Base-by-base conservation (phyloP, 2,888 invertebrate genomes). In the Agonopterix heracliana region DNA sequence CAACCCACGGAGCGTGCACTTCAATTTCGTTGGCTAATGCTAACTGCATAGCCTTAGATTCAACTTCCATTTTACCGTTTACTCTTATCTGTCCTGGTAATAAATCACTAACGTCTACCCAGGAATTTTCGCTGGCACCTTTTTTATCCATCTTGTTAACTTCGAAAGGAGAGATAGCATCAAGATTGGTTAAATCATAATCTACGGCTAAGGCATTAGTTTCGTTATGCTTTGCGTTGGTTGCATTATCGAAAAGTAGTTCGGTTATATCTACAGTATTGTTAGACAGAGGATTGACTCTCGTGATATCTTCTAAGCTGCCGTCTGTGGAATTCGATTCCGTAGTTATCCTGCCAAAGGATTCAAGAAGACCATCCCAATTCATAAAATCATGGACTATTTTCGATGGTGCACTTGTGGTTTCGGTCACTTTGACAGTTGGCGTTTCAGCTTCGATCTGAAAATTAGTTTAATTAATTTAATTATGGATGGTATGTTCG, bases 1-100 rank as follows among this genome's bases (percentile, higher is more conserved):
- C 93, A 1, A 93, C 90, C 95, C 95, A 95, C 0, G 93, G 92
- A 0, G 93, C 91, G 53, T 94, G 93, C 41, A 93, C 86, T 74
- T 94, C 94, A 55, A 94, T 91, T 66, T 94, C 94, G 36, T 93
- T 93, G 0, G 94, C 94, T 60, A 93, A 81, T 3, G 94, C 93
- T 60, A 94, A 76, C 64, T 94, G 92, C 60, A 94, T 88, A 0
- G 94, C 94, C 76, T 81, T 82, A 1, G 82, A 71, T 64, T 77
- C 79, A 1, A 80, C 62, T 61, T 82, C 81, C 41, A 77, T 62
- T 61, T 78, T 81, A 0, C 55, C 52, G n/a, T 51, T 51, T 1
- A 54, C 51, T 3, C 54, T 52, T 4, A 34, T 46, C 57, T 54
- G 41, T 9, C 67, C 46, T 0, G 68, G 59, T 12, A 70, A 57